Base-by-base conservation (phyloP, 2,113 vertebrate species). In the Nothobranchius furzeri region DNA sequence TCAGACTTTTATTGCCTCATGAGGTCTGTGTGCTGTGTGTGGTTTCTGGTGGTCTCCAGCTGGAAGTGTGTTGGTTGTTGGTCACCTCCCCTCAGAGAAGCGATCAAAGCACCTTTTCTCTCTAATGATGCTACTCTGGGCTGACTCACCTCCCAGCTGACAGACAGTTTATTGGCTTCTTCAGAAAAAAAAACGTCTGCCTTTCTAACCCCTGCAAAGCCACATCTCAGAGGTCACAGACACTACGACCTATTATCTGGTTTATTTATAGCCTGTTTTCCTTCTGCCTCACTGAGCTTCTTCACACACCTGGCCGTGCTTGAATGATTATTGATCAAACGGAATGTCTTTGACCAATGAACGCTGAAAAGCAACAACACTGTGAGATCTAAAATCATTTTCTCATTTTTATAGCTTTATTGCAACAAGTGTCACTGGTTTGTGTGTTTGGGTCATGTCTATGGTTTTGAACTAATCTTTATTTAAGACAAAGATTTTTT, bases 141-240 rank as follows among this genome's bases (percentile, higher is more conserved):
- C 84, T 91, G 88, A 91, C 85, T 91, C 87, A 86, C 87, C 88
- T 84, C 79, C 81, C 81, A 79, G 64, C 85, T 89, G 87, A 90
- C 86, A 86, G 89, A 84, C 88, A 86, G 82, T 91, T 92, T 89
- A 92, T 92, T 90, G 88, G 86, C 90, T 92, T 88, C 85, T 88
- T 82, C 86, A 86, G 87, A 85, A 89, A 20, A 20, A 20, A 89
- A 88, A 92, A 92, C 78, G 88, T 88, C 85, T 89, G 80, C 90
- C 87, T 82, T 90, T 89, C 73, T 77, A 78, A 60, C 72, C 61
- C 63, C 87, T 84, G 79, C 78, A 82, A 84, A 88, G 89, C 78
- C 74, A 76, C 88, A 82, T 88, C 84, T 92, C 87, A 76, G 70
- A 90, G 89, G 90, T 89, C 90, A 88, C 75, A 78, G 69, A 78